Evolutionary conservation across 2,113 vertebrate species (phyloP).

Genomic region (Grallaria varia): DNA sequence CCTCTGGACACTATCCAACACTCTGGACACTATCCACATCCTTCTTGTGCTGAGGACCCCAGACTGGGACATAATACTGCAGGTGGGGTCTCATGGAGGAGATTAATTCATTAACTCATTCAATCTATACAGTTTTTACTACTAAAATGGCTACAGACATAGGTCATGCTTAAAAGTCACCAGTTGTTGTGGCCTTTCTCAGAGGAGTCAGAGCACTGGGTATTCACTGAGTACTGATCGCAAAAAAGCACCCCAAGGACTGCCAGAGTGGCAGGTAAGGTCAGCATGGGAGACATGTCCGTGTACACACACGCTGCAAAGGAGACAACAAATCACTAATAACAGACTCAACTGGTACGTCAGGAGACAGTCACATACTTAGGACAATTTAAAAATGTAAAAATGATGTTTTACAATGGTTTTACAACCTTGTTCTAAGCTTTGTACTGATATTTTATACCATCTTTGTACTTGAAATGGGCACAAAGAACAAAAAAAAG

Average conservation of each 20-base stretch:
- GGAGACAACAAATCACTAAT: no score
- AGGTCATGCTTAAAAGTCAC: background rate
- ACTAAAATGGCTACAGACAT: background rate
- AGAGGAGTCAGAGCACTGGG: background rate
- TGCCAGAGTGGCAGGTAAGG: background rate
- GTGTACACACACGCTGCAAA: background rate
- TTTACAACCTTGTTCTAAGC: background rate
- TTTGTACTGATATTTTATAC: background rate
- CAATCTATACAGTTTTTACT: background rate
- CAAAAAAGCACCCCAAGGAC: background rate
- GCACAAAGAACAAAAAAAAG: background rate
- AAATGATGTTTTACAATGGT: background rate
- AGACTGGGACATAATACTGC: background rate
- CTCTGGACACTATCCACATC: no score
- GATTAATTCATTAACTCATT: background rate
- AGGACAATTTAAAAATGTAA: background rate
- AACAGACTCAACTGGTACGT: background rate
- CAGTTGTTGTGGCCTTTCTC: background rate
- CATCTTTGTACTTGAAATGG: background rate
- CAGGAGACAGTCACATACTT: background rate
- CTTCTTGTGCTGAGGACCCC: no score
- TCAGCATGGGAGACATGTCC: background rate
- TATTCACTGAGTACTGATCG: background rate
- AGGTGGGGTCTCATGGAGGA: rapidly evolving
- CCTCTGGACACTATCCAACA: background rate